phyloP scores from a whole-genome alignment of 2,888 invertebrate species.

The Tineola bisselliella region DNA sequence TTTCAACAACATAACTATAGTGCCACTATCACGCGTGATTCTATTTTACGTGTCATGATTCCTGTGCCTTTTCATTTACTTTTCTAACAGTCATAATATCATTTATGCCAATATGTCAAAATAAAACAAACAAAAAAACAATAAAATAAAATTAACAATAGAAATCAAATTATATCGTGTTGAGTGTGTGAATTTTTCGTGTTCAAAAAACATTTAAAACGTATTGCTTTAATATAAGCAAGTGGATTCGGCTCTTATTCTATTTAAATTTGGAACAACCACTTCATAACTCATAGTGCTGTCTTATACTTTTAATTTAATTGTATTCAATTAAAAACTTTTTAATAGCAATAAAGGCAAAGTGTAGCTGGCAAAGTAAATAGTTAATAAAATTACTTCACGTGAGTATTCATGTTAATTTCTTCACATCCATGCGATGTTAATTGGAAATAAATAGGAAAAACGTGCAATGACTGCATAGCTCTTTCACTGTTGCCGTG shows the following conservation, averaged over 20 bases:
- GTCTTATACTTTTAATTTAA: neutral
- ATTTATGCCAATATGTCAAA: slow-evolving; percentile 62
- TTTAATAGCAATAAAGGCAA: too few species aligned
- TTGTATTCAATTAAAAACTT: neutral
- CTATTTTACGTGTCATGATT: neutral
- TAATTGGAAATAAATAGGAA: neutral
- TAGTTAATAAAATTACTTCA: too few species aligned
- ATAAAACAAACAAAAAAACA: slow-evolving; percentile 26
- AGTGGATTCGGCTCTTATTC: too few species aligned
- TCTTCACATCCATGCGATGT: neutral
- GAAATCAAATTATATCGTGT: slow-evolving; percentile 15
- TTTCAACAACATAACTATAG: neutral
- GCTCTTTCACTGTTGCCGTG: neutral
- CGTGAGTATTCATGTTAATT: neutral
- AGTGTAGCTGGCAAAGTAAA: too few species aligned
- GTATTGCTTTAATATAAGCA: neutral
- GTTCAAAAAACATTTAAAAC: neutral
- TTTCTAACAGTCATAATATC: neutral
- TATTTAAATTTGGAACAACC: neutral
- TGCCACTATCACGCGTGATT: neutral
- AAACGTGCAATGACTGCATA: neutral
- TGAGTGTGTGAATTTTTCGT: neutral
- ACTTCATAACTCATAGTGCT: neutral
- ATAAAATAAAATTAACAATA: slow-evolving; percentile 21
- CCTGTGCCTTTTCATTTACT: neutral